Percentiles rank a stretch among this genome's conserved stretches.
phyloP scores from a whole-genome alignment of 1,140 invertebrate species.

The Anastatus disparis region DNA sequence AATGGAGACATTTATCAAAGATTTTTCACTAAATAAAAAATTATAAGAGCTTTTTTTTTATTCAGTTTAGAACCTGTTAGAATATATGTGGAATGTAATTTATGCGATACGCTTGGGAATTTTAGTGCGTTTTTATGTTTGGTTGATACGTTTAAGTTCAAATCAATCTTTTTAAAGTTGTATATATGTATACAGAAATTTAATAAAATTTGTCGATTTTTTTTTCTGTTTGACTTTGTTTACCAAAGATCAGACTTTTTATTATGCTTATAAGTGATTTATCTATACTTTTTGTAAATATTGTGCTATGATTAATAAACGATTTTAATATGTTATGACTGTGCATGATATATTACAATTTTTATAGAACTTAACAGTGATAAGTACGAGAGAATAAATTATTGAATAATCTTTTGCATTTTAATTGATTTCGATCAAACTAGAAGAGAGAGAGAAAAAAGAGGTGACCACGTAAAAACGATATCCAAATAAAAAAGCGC shows the following conservation, averaged over 20 bases:
- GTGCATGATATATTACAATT: no score
- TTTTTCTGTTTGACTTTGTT: conserved; percentile 19
- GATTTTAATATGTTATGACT: no score
- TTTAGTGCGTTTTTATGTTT: conserved; percentile 19
- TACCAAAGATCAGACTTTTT: not conserved
- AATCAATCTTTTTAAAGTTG: conserved; percentile 11
- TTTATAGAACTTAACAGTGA: no score
- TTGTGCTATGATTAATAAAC: no score
- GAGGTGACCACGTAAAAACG: no score
- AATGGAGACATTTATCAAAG: conserved; percentile 31
- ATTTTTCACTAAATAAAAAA: conserved; percentile 22
- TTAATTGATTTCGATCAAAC: no score
- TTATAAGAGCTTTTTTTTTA: no score
- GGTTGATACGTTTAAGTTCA: conserved; percentile 10
- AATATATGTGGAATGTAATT: conserved; percentile 9
- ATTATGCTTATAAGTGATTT: not conserved
- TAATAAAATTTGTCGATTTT: conserved; percentile 5
- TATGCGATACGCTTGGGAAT: conserved; percentile 2
- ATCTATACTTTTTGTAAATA: not conserved
- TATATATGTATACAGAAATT: not conserved
- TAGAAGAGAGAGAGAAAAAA: no score
- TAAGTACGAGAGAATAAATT: no score
- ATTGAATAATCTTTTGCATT: no score
- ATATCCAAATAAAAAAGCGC: no score
- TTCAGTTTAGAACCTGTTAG: no score